Evolutionary conservation across 2,797 vertebrate genomes (phyloP), one percentile per base, ranked within the genome.

Genomic region (Molossus alvarezi): DNA sequence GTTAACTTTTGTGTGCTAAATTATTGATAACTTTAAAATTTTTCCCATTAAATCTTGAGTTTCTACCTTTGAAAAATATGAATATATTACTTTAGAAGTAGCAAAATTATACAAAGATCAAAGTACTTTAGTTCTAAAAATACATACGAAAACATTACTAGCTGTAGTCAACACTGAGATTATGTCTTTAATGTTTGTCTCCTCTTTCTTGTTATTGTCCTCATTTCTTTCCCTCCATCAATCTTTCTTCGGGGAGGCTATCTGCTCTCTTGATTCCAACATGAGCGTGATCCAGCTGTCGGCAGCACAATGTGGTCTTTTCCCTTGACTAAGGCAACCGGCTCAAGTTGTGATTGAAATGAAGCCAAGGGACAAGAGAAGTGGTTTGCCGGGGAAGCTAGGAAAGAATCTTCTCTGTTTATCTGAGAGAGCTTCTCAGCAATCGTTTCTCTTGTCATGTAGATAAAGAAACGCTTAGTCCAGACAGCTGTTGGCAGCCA

Each of bases 51-150:
- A 12, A 73, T 69, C 9, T 67, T 90, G 23, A 58, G 15, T 83
- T 77, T 55, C 21, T 86, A 21, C 37, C 45, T 73, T 88, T 85
- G 48, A 60, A 95, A 93, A 65, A 58, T 58, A 48, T 29, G 6
- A 57, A 57, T 48, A 9, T 48, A 55, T 80, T 82, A 4, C 33
- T 82, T 93, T 88, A 10, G 69, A 69, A 48, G 45, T 64, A 91
- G 55, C 73, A 76, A 94, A 64, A 45, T 55, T 17, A 93, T 73
- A 88, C 85, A 86, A 82, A 72, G 21, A 51, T 18, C 6, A 55
- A 73, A 91, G 33, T 57, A 37, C 25, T 60, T 77, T 65, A 71
- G 65, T 85, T 17, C 29, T 48, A 14, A 84, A 83, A 82, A 29
- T 86, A 72, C 45, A 62, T 53, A 69, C 20, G 88, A 75, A 88